These are phyloP conservation scores for Drosophila meridionalis DNA, from an alignment of 2,888 invertebrate species.

Conservation along the genomic window DNA sequence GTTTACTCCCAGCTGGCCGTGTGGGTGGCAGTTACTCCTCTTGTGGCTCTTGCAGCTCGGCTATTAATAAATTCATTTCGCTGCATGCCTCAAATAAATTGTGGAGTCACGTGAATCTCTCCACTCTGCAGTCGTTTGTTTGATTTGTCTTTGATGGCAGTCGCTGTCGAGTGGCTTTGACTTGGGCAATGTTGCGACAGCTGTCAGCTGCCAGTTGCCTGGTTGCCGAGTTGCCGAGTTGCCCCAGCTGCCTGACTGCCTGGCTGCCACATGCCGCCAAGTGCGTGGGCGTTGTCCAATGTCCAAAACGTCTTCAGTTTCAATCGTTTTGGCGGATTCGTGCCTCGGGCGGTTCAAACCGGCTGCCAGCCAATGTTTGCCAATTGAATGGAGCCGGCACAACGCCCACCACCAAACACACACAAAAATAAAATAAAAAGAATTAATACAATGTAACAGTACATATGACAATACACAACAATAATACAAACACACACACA, in stretches of 20 bases:
- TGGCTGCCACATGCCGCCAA: conserved; percentile 42
- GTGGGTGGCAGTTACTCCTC: conserved; percentile 58
- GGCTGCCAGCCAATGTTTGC: conserved; percentile 58
- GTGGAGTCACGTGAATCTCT: conserved; percentile 71
- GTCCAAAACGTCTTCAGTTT: conserved; percentile 72
- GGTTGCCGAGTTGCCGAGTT: conserved; percentile 38
- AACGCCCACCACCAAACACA: conserved; percentile 54
- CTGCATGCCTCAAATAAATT: conserved; percentile 74
- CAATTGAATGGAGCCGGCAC: conserved; percentile 56
- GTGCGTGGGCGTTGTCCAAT: conserved; percentile 58
- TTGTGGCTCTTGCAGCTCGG: conserved; percentile 32
- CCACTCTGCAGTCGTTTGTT: conserved; percentile 28
- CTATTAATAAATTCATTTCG: conserved; percentile 76
- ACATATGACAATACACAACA: conserved; percentile 37
- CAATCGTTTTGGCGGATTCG: conserved; percentile 55
- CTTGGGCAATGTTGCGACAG: conserved; percentile 66
- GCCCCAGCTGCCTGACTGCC: conserved; percentile 56
- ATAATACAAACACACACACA: conserved; percentile 16
- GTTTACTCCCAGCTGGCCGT: conserved; percentile 21
- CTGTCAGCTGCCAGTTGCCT: conserved; percentile 62
- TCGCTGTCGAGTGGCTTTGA: conserved; percentile 26
- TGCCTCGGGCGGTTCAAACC: conserved; percentile 43
- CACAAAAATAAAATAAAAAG: conserved; percentile 5
- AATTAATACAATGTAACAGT: conserved; percentile 43
- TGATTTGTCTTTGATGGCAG: conserved; percentile 71